phyloP scores from a whole-genome alignment of 2,797 vertebrate species.

The Enteromius fasciolatus region DNA sequence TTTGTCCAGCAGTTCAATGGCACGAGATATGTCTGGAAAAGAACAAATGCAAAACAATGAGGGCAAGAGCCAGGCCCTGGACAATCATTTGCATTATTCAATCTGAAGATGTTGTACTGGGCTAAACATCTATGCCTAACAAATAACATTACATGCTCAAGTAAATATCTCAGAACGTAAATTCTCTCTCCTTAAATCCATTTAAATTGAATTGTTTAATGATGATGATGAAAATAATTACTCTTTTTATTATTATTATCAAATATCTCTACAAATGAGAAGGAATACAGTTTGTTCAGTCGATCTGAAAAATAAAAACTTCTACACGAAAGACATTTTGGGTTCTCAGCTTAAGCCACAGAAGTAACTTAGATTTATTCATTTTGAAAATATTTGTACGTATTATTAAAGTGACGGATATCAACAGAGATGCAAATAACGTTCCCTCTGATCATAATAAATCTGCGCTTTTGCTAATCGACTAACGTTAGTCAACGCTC shows the following conservation, averaged over 20 bases:
- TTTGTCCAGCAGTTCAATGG: conserved; percentile 96
- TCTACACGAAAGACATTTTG: neutral
- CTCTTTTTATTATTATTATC: neutral
- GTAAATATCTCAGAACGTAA: neutral
- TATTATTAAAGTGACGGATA: neutral
- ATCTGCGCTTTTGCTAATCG: neutral
- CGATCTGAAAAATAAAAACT: neutral
- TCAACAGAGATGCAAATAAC: neutral
- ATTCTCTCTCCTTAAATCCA: neutral
- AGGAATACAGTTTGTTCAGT: neutral
- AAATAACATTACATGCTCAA: neutral
- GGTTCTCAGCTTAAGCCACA: neutral
- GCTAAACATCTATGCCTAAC: neutral
- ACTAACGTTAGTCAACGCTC: neutral
- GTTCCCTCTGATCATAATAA: neutral
- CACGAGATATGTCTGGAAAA: conserved; percentile 92
- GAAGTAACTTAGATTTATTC: neutral
- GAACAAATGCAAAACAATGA: conserved; percentile 46
- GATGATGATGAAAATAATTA: neutral
- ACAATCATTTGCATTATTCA: conserved; percentile 11
- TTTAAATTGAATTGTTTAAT: neutral
- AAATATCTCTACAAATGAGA: neutral
- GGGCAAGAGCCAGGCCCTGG: neutral
- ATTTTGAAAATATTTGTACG: neutral
- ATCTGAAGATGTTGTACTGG: conserved; percentile 17